Evolutionary conservation across 2,888 invertebrate genomes (phyloP).

Genomic region (Andrena bucephala): DNA sequence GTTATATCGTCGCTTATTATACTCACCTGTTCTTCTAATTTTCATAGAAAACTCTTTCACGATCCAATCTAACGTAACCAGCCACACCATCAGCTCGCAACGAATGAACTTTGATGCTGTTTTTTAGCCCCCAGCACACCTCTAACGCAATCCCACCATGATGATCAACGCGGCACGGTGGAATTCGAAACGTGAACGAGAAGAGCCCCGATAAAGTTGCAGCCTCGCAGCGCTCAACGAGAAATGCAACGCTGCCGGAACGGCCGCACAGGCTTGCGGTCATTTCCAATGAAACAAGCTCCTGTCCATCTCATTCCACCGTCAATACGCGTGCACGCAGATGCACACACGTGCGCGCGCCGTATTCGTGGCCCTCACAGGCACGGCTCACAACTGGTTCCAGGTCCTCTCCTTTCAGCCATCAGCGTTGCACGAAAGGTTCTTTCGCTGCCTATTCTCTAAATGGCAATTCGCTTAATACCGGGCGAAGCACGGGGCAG

Average conservation of each 20-base stretch:
- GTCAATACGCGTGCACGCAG: not conserved
- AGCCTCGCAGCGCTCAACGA: slow-evolving; percentile 27
- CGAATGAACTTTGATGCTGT: slow-evolving; percentile 6
- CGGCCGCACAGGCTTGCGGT: slow-evolving; percentile 38
- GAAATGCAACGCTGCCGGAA: slow-evolving; percentile 28
- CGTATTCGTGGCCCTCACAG: not conserved
- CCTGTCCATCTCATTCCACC: slow-evolving; percentile 17
- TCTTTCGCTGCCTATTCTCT: slow-evolving; percentile 34
- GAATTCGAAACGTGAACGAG: slow-evolving; percentile 37
- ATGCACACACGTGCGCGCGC: not conserved
- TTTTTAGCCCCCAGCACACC: slow-evolving; percentile 6
- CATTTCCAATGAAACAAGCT: slow-evolving; percentile 55
- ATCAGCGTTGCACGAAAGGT: not conserved
- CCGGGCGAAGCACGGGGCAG: not conserved
- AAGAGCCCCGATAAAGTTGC: slow-evolving; percentile 43
- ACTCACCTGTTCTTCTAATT: no score
- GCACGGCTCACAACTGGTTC: slow-evolving; percentile 14
- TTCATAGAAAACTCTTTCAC: not conserved
- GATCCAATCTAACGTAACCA: not conserved
- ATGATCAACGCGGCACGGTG: slow-evolving; percentile 19
- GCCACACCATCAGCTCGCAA: slow-evolving; percentile 3
- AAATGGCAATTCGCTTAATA: slow-evolving; percentile 53
- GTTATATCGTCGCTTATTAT: no score
- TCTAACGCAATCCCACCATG: not conserved
- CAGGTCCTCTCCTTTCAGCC: slow-evolving; percentile 15